phyloP scores from a whole-genome alignment of 2,888 invertebrate genomes.

The Tetragonisca angustula region DNA sequence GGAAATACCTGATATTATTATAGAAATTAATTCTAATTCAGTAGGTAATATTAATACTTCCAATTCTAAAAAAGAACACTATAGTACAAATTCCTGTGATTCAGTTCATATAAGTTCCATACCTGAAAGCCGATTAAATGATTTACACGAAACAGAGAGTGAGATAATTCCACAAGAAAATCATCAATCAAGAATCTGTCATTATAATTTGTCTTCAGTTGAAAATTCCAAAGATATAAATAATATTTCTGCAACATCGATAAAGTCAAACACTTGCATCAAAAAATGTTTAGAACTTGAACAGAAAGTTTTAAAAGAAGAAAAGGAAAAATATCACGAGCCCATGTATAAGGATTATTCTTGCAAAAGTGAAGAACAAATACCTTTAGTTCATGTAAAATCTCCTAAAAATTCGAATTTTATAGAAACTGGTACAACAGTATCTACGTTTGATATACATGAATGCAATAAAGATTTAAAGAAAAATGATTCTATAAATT shows the following conservation, averaged over 20 bases:
- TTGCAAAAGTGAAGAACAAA: constrained; percentile 69
- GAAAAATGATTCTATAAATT: constrained; percentile 25
- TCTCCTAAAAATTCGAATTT: constrained; percentile 16
- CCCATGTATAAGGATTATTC: constrained; percentile 36
- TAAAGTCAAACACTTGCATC: constrained; percentile 27
- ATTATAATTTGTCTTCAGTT: constrained; percentile 35
- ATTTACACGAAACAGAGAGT: constrained; percentile 47
- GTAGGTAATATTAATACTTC: constrained; percentile 59
- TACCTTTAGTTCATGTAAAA: constrained; percentile 73
- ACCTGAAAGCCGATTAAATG: constrained; percentile 57
- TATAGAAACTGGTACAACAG: constrained; percentile 16
- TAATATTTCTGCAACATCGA: constrained; percentile 20
- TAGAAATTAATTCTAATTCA: constrained; percentile 60
- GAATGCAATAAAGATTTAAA: constrained; percentile 56
- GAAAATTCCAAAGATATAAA: constrained; percentile 38
- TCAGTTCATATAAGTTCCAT: constrained; percentile 69
- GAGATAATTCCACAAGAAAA: constrained; percentile 52
- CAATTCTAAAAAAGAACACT: constrained; percentile 63
- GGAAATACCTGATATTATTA: constrained; percentile 60
- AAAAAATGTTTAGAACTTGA: constrained; percentile 51
- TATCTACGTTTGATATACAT: constrained; percentile 30
- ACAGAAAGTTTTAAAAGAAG: constrained; percentile 24
- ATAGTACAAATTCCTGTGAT: constrained; percentile 75
- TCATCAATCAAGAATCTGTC: constrained; percentile 49
- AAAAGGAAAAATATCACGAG: constrained; percentile 57